Evolutionary conservation across 1,140 invertebrate genomes (phyloP), one percentile per base, ranked within the genome.

Genomic region (Drosophila ogumai): DNA sequence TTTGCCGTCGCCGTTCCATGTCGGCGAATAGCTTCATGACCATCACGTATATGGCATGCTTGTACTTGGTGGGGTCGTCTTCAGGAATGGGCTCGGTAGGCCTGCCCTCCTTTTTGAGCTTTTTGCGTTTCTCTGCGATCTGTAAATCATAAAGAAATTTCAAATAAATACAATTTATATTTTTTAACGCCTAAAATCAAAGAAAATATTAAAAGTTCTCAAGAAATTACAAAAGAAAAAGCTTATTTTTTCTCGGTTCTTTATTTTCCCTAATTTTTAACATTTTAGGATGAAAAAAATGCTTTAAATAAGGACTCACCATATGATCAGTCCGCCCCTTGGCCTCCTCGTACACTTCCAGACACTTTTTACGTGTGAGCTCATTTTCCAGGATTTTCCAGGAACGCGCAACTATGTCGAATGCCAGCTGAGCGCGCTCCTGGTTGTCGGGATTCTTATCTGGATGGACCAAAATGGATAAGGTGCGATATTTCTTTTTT

Each of bases 1-100:
- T 96, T 84, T 97, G 95, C 64, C 96, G 94, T 94, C 98, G 96
- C 68, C 97, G 94, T 93, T 98, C 98, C 95, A 99, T 96, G 93
- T 99, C 98, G 55, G 98, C 99, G 95, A 99, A 99, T 34, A 99
- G 93, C 95, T 99, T 99, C 97, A 99, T 99, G 5, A 98, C 99
- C 95, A 99, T 97, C 12, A 99, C 98, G 94, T 99, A 99, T 19
- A 99, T 95, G 19, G 98, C 96, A 94, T 99, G 98, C 93, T 97
- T 98, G 86, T 97, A 98, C 93, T 98, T 97, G 46, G 95, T 95
- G 41, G 97, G 96, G 92, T 99, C 97, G 94, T 99, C 99, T 94
- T 99, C 99, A 43, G 99, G 98, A 54, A 99, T 96, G 28, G 94
- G 94, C 74, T 94, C 94, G 69, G 94, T 93, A 7, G 94, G 92